Base-by-base conservation (phyloP, 2,113 vertebrate genomes). In the Gymnocephalus cernua region DNA sequence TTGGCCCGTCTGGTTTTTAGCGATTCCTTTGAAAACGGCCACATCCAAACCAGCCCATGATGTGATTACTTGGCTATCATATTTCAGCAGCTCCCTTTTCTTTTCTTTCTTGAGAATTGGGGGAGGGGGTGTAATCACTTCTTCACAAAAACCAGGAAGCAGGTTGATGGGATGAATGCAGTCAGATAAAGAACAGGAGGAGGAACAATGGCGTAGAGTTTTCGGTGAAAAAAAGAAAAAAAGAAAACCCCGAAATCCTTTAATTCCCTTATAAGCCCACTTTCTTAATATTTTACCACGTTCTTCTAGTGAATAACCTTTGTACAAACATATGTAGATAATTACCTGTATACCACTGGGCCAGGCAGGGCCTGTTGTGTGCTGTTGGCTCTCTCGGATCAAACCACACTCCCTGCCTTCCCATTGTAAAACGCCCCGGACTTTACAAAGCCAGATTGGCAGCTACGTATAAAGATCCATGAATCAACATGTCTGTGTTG, bases 111-210 rank as follows among this genome's bases (percentile, higher is more conserved):
- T 25, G 41, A 77, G 32, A 76, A 62, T 25, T 35, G 23, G 10
- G 38, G 0, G 29, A 4, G 29, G 29, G 66, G 75, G 45, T 10
- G 63, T 87, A 83, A 87, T 84, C 77, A 5, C 41, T 44, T 13
- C 41, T 44, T 13, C 23, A 89, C 86, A 88, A 86, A 85, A 82
- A 68, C 3, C 83, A 91, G 85, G 89, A 90, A 88, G 23, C 68
- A n/a, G 69, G 23, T 58, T 61, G n/a, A 51, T 44, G 51, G 25
- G 25, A 74, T 82, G 83, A 91, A 84, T 67, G 57, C 44, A 58
- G 25, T 38, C 19, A 1, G 63, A 61, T 77, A 32, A 1, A 45
- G 64, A 59, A 27, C 29, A 12, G 70, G 12, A 23, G 35, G 59
- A 44, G 27, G 73, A 69, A 67, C 65, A 72, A 77, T 45, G 38